These are phyloP conservation scores for Dioctria rufipes DNA, from an alignment of 2,888 invertebrate genomes.

Conservation along the genomic window DNA sequence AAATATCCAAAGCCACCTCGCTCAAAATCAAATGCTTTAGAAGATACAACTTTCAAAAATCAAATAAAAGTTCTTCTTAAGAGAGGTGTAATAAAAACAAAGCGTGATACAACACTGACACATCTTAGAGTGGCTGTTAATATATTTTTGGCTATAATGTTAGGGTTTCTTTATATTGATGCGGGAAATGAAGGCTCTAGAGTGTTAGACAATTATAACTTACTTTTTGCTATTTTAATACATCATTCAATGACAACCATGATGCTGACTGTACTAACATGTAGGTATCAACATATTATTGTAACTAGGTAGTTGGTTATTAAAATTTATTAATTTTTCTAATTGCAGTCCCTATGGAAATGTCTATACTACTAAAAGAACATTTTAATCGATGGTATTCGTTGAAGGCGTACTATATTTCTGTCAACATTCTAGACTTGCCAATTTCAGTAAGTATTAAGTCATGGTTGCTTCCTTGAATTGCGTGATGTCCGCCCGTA, in stretches of 20 bases:
- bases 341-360: conserved; percentile 77
- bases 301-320: background rate
- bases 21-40: conserved; percentile 72
- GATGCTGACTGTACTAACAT: conserved; percentile 91
- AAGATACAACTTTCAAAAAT: conserved; percentile 81
- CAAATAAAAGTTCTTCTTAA: conserved; percentile 81
- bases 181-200: conserved; percentile 83
- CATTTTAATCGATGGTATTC: conserved; percentile 94
- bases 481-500: no score
- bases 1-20: conserved; percentile 74
- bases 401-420: conserved; percentile 84
- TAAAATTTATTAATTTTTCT: background rate
- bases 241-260: conserved; percentile 94
- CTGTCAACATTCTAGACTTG: conserved; percentile 83
- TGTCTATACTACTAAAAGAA: conserved; percentile 86
- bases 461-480: background rate
- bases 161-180: conserved; percentile 82
- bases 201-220: conserved; percentile 87
- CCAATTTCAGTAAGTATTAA: conserved; percentile 80
- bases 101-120: conserved; percentile 85
- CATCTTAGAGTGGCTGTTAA: conserved; percentile 82
- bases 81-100: conserved; percentile 82
- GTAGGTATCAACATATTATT: conserved; percentile 73
- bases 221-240: conserved; percentile 92
- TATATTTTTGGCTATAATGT: conserved; percentile 81